phyloP scores from a whole-genome alignment of 2,113 vertebrate species.

The Seriola dumerili region DNA sequence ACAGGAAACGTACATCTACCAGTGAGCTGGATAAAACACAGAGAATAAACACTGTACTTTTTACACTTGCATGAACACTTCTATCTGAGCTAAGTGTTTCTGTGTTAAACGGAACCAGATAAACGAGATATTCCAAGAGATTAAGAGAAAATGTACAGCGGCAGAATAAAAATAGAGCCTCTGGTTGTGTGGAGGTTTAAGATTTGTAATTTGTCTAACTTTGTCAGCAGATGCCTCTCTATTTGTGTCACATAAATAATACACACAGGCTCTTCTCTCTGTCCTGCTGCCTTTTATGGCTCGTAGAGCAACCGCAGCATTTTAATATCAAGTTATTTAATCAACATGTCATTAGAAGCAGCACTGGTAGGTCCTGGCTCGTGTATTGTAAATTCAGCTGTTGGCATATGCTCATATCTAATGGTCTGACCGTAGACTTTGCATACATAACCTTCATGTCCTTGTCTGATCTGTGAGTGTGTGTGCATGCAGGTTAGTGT shows the following conservation, averaged over 20 bases:
- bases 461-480: conserved; percentile 11
- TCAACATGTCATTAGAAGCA: conserved; percentile 73
- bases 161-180: conserved; percentile 44
- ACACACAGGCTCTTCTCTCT: conserved; percentile 8
- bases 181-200: conserved; percentile 10
- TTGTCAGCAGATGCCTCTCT: conserved; percentile 35
- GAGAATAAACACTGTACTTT: not conserved
- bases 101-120: not conserved
- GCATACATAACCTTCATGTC: conserved; percentile 9
- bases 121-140: not conserved
- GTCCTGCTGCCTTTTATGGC: conserved; percentile 73
- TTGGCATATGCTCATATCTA: conserved; percentile 30
- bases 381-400: conserved; percentile 65
- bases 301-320: conserved; percentile 41
- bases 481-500: not conserved
- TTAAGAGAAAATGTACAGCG: conserved; percentile 27
- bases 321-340: conserved; percentile 74
- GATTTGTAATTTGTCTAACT: conserved; percentile 32
- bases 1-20: not conserved
- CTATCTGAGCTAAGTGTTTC: not conserved
- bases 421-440: conserved; percentile 26
- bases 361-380: conserved; percentile 35
- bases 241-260: conserved; percentile 54
- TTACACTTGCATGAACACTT: not conserved
- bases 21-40: not conserved